Conservation (phyloP, 2,113 vertebrate species). For the Myotis davidii region DNA sequence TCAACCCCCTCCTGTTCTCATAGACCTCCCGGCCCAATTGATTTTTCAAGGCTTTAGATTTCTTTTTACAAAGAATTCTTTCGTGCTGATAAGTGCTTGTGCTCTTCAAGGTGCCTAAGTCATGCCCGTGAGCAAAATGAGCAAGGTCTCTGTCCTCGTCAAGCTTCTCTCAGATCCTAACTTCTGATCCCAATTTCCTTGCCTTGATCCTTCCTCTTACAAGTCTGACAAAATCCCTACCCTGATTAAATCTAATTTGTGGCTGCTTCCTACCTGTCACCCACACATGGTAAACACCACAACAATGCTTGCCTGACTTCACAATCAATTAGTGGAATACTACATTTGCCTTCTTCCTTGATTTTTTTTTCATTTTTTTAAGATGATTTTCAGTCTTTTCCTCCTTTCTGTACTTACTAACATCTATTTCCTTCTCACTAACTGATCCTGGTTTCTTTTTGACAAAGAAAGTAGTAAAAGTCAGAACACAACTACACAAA, state of each 20-base stretch:
- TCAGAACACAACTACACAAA: not conserved
- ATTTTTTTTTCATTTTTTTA: not conserved
- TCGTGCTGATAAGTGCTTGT: not conserved
- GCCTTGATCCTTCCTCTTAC: not conserved
- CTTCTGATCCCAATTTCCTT: not conserved
- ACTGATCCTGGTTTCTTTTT: not conserved
- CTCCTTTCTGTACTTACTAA: not conserved
- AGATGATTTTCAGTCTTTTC: not conserved
- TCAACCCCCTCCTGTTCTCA: not conserved
- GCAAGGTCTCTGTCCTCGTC: not conserved
- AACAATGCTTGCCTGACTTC: not conserved
- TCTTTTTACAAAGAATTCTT: not conserved
- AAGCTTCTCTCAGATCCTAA: not conserved
- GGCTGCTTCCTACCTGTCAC: not conserved
- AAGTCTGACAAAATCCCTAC: not conserved
- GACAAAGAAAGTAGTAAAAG: not conserved
- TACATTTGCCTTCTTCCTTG: not conserved
- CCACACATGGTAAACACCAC: accelerated
- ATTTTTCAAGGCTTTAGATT: not conserved
- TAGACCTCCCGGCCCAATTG: not conserved
- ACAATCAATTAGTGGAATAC: not conserved
- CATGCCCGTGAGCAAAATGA: not conserved
- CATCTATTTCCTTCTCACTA: not conserved
- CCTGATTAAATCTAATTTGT: not conserved
- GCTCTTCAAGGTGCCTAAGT: not conserved